A percentile compares a stretch with the other conserved stretches of the same genome.
phyloP scores from a whole-genome alignment of 1,140 invertebrate genomes.

The Schlechtendalia chinensis region DNA sequence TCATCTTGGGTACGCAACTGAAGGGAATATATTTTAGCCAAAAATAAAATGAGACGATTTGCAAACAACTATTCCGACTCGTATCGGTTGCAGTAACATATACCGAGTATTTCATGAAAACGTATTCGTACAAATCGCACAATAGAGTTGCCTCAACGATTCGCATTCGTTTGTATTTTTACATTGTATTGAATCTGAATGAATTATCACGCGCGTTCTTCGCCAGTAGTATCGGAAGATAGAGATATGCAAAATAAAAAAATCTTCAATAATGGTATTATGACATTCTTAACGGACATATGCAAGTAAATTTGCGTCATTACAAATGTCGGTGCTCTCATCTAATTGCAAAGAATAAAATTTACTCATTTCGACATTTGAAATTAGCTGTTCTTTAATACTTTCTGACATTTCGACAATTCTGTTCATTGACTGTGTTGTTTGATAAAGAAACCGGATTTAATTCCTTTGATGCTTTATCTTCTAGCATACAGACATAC shows the following conservation, averaged over 20 bases:
- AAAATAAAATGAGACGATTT: too few relatives aligned
- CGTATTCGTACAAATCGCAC: too few relatives aligned
- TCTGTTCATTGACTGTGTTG: constrained; percentile 13
- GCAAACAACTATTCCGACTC: too few relatives aligned
- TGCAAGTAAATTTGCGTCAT: constrained; percentile 56
- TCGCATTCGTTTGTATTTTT: too few relatives aligned
- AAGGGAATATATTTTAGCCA: too few relatives aligned
- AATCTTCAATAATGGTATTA: neutral
- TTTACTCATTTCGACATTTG: constrained; percentile 55
- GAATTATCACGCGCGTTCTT: too few relatives aligned
- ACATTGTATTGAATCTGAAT: too few relatives aligned
- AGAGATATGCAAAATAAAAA: constrained; percentile 1
- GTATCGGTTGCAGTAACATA: too few relatives aligned
- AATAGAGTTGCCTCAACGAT: too few relatives aligned
- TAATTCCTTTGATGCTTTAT: constrained; percentile 50
- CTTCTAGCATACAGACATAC: too few relatives aligned
- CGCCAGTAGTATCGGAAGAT: neutral
- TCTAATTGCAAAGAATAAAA: constrained; percentile 56
- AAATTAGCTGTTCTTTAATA: constrained; percentile 54
- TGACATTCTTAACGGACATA: constrained; percentile 55
- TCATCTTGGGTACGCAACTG: too few relatives aligned
- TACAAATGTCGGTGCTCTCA: constrained; percentile 57
- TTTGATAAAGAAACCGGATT: constrained; percentile 51
- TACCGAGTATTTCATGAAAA: too few relatives aligned
- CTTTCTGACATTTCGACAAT: constrained; percentile 32